Base-by-base conservation (phyloP, 2,888 invertebrate species). In the Drosophila helvetica region DNA sequence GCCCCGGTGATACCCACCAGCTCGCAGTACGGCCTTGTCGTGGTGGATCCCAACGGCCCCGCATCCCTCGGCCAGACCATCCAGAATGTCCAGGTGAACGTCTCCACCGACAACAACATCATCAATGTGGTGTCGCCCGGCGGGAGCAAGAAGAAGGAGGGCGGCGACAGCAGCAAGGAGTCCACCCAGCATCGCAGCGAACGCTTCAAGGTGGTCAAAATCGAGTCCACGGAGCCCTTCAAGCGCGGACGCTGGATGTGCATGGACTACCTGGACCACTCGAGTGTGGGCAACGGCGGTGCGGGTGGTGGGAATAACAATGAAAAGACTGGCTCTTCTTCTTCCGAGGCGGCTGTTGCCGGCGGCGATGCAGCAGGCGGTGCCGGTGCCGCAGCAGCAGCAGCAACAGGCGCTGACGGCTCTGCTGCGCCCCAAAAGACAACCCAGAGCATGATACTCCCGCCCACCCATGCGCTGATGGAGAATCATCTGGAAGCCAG, bases 201-300 rank as follows among this genome's bases (percentile, higher is more conserved):
- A 92, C 94, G 98, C 77, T 98, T 98, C 92, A 97, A 97, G 93
- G 97, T 98, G 85, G 98, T 98, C 45, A 98, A 98, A 93, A 97
- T 98, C 84, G 98, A 98, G 93, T 97, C 97, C 85, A 97, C 97
- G n/a, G 97, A 97, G 92, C 98, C 98, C 18, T 98, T 97, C 90
- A 95, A 96, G 82, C 94, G 98, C 65, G 98, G 98, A 27, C 94
- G 98, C 81, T 98, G 98, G 98, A 95, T 96, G 92, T 98, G 98
- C 92, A 96, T 97, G 95, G 98, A 98, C 92, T 98, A 97, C 92
- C 93, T 97, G 87, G 98, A 98, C 93, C 96, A 97, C 88, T 95
- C 96, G 54, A 94, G 94, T 64, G 89, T 90, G 48, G 90, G 79
- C 45, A 76, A 69, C 22, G 81, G 75, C 48, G 63, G 76, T 45